Conservation (phyloP, 2,797 vertebrate genomes). For the Benthosema pterotum region DNA sequence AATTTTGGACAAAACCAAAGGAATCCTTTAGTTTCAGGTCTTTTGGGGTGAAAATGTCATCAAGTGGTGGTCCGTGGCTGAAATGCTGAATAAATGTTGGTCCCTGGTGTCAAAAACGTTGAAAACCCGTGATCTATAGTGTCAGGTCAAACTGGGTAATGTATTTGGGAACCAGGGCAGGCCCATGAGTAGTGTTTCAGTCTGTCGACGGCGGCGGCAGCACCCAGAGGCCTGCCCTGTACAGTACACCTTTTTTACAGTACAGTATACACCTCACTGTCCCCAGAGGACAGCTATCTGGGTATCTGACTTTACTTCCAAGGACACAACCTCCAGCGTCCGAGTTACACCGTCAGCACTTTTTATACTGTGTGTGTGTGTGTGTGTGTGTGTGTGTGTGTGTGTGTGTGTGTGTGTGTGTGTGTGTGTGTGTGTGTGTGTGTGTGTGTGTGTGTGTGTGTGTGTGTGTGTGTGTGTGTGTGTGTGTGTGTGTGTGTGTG, state of each 20-base stretch:
- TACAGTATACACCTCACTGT: constrained; percentile 6
- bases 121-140: too few relatives aligned
- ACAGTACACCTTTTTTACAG: background rate
- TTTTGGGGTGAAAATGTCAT: too few relatives aligned
- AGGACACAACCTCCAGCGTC: constrained; percentile 53
- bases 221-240: too few relatives aligned
- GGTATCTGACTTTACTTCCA: constrained; percentile 41
- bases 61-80: too few relatives aligned
- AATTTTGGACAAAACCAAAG: too few relatives aligned
- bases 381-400: constrained; percentile 18
- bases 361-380: constrained; percentile 5
- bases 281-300: constrained; percentile 34
- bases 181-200: too few relatives aligned
- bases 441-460: constrained; percentile 6
- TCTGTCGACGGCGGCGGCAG: too few relatives aligned
- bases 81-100: too few relatives aligned
- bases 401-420: constrained; percentile 19
- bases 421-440: constrained; percentile 15
- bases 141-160: too few relatives aligned
- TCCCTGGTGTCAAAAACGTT: too few relatives aligned
- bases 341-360: constrained; percentile 56
- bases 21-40: too few relatives aligned
- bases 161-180: too few relatives aligned
- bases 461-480: constrained; percentile 11
- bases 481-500: constrained; percentile 1